phyloP scores from a whole-genome alignment of 1,140 invertebrate genomes.

The Oryctes rhinoceros region DNA sequence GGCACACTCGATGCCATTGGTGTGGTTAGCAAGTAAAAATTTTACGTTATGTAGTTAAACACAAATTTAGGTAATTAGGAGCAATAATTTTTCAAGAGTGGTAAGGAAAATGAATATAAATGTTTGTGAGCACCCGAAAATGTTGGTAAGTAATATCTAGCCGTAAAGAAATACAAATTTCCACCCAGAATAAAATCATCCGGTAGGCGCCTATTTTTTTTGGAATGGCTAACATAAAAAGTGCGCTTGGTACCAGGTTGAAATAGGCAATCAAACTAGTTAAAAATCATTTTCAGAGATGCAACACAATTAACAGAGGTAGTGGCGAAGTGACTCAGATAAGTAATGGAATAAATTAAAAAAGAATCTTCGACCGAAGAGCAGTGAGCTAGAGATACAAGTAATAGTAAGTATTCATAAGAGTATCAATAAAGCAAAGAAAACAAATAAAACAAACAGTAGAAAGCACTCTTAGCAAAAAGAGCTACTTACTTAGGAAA shows the following conservation, averaged over 20 bases:
- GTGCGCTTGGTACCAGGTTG: not conserved
- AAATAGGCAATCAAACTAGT: too few relatives aligned
- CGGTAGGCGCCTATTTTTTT: slow-evolving; percentile 6
- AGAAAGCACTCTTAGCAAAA: too few relatives aligned
- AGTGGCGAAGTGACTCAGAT: too few relatives aligned
- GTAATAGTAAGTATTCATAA: too few relatives aligned
- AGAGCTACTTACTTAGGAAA: too few relatives aligned
- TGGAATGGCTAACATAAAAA: not conserved
- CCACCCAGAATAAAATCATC: not conserved
- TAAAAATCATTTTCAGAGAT: too few relatives aligned
- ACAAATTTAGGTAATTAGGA: not conserved
- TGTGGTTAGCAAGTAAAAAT: not conserved
- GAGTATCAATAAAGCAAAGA: too few relatives aligned
- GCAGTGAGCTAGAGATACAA: not conserved
- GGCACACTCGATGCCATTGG: too few relatives aligned
- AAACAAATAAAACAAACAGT: too few relatives aligned
- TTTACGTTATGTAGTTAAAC: not conserved
- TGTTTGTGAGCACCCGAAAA: not conserved
- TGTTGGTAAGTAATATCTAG: not conserved
- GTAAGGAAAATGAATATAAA: not conserved
- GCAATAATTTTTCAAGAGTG: not conserved
- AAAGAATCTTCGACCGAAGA: not conserved
- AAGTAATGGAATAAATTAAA: too few relatives aligned
- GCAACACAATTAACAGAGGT: too few relatives aligned
- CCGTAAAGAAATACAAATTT: not conserved